Percentiles rank a stretch among this genome's conserved stretches.
These are phyloP conservation scores for Brevimyrus niger DNA, from an alignment of 2,113 vertebrate genomes.

Conservation along the genomic window DNA sequence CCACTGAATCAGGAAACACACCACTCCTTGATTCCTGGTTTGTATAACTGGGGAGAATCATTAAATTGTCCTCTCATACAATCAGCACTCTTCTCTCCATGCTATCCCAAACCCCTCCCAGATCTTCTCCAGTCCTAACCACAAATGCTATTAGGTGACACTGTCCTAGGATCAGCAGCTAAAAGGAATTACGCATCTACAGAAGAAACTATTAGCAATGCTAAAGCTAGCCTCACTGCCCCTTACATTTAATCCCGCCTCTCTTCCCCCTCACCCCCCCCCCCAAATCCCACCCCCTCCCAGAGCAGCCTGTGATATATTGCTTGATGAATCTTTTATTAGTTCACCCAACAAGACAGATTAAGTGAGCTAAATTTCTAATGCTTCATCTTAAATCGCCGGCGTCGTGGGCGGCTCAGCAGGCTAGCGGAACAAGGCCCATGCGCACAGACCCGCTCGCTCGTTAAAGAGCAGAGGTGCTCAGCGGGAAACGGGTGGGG, in stretches of 20 bases:
- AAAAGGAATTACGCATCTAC: background rate
- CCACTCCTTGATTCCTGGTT: background rate
- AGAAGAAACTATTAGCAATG: background rate
- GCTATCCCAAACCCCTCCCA: background rate
- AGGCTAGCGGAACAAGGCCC: conserved; percentile 28
- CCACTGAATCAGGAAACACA: background rate
- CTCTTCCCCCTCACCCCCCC: background rate
- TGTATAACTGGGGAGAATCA: background rate
- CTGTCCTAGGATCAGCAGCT: background rate
- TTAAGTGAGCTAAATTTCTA: conserved; percentile 47
- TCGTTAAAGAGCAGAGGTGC: conserved; percentile 29
- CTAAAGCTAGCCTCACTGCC: background rate
- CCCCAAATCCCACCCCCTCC: background rate
- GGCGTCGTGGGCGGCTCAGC: conserved; percentile 27
- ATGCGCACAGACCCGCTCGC: conserved; percentile 10
- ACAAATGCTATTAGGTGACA: background rate
- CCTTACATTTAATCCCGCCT: background rate
- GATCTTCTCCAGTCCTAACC: background rate
- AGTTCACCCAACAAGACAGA: conserved; percentile 39
- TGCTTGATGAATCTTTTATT: conserved; percentile 43
- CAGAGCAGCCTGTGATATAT: conserved; percentile 31
- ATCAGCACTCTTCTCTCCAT: background rate
- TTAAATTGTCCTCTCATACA: background rate
- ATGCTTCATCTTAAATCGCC: conserved; percentile 45
- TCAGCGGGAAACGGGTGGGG: conserved; percentile 7